Evolutionary conservation across 2,113 vertebrate species (phyloP).

Genomic region (Trogon surrucura): DNA sequence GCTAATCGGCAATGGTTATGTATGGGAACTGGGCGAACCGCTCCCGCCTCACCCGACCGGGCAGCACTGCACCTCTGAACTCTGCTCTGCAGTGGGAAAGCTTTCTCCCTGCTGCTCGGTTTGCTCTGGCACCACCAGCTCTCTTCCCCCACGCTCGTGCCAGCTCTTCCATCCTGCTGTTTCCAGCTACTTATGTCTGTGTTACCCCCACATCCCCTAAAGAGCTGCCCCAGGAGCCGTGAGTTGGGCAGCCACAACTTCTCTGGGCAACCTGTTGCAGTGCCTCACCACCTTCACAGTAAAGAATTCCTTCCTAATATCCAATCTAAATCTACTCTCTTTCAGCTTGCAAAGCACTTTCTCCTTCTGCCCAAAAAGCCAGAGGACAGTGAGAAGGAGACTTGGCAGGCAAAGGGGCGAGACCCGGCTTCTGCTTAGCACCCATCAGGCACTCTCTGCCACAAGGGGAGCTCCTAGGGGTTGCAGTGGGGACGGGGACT

Average conservation of each 20-base stretch:
- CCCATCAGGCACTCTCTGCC: not conserved
- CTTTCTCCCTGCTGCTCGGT: not conserved
- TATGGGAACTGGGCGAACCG: not conserved
- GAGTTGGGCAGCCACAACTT: no score
- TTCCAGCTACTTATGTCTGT: not conserved
- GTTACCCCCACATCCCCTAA: accelerated
- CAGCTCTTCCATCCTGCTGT: accelerated
- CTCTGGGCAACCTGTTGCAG: no score
- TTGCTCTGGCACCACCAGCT: not conserved
- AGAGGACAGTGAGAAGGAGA: not conserved
- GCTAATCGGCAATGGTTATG: not conserved
- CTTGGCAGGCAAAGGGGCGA: accelerated
- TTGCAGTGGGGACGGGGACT: no score
- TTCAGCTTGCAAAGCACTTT: not conserved
- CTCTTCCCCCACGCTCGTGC: not conserved
- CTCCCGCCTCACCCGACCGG: not conserved
- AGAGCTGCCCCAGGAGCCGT: not conserved
- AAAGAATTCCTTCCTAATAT: no score
- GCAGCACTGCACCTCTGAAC: not conserved
- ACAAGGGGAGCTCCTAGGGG: not conserved
- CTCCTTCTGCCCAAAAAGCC: not conserved
- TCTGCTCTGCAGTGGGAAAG: accelerated
- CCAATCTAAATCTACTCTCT: no score
- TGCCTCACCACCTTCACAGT: no score
- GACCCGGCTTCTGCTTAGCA: not conserved